Evolutionary conservation across 1,140 invertebrate genomes (phyloP).

Genomic region (Danaus plexippus): DNA sequence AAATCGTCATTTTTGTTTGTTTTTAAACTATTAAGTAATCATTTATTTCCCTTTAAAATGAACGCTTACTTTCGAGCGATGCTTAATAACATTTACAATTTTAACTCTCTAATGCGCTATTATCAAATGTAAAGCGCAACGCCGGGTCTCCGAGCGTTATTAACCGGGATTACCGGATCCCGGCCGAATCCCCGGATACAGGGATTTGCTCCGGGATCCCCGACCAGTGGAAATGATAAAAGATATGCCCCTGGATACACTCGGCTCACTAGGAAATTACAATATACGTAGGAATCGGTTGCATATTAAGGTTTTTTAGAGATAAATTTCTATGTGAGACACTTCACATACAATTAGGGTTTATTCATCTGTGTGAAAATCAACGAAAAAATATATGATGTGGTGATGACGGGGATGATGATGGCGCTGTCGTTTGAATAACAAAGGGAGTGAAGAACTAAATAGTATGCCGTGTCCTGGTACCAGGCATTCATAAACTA

Average conservation of each 20-base stretch:
- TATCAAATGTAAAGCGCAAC: constrained; percentile 45
- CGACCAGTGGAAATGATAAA: constrained; percentile 59
- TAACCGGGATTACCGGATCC: constrained; percentile 68
- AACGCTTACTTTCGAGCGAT: constrained; percentile 8
- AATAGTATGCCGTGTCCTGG: constrained; percentile 39
- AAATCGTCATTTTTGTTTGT: too few species aligned
- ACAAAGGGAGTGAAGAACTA: constrained; percentile 23
- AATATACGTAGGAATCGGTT: constrained; percentile 1
- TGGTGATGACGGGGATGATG: too few species aligned
- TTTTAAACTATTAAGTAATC: too few species aligned
- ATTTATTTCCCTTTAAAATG: not conserved
- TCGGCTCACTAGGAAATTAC: constrained; percentile 24
- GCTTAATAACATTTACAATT: constrained; percentile 38
- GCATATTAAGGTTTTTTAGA: too few species aligned
- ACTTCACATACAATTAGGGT: too few species aligned
- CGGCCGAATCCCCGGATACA: constrained; percentile 53
- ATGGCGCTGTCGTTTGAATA: too few species aligned
- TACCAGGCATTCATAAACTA: constrained; percentile 37
- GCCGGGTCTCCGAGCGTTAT: constrained; percentile 50
- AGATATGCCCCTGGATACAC: constrained; percentile 51
- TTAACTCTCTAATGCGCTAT: constrained; percentile 57
- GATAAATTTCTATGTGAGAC: constrained; percentile 8
- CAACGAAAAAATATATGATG: too few species aligned
- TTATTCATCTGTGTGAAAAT: too few species aligned
- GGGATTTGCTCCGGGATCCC: constrained; percentile 64